Evolutionary conservation across 2,797 vertebrate species (phyloP).

Genomic region (Hydrophis major): DNA sequence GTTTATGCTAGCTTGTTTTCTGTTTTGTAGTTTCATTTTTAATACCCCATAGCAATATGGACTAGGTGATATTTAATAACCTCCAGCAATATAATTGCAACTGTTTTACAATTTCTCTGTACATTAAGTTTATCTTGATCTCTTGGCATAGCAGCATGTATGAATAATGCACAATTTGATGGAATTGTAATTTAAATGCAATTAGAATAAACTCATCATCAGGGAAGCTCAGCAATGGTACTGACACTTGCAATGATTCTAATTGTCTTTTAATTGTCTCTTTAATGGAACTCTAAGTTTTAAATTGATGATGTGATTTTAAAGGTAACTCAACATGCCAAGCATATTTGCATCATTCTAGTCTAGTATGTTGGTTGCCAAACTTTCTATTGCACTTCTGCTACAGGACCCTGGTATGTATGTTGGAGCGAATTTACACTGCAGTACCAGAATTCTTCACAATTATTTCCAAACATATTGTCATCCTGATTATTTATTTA

Average conservation of each 20-base stretch:
- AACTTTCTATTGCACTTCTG: background rate
- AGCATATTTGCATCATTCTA: background rate
- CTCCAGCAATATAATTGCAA: background rate
- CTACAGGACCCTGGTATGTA: background rate
- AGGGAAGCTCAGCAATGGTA: constrained; percentile 1
- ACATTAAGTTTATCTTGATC: constrained; percentile 8
- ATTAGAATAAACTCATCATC: background rate
- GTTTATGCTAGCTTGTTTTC: background rate
- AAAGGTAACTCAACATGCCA: background rate
- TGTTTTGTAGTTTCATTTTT: constrained; percentile 5
- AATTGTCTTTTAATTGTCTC: constrained; percentile 32
- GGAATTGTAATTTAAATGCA: constrained; percentile 9
- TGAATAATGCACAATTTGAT: constrained; percentile 16
- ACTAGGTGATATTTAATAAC: background rate
- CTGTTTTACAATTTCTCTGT: constrained; percentile 6
- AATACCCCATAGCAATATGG: background rate
- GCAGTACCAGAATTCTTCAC: background rate
- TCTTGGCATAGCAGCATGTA: constrained; percentile 1
- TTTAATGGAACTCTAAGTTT: constrained; percentile 1
- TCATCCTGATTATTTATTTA: background rate
- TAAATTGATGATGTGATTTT: background rate
- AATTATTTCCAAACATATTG: background rate
- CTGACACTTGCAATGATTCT: constrained; percentile 25
- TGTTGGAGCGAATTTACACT: background rate
- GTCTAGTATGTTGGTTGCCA: background rate